Evolutionary conservation across 2,113 vertebrate genomes (phyloP).

Genomic region (Psilopsiagon aurifrons): DNA sequence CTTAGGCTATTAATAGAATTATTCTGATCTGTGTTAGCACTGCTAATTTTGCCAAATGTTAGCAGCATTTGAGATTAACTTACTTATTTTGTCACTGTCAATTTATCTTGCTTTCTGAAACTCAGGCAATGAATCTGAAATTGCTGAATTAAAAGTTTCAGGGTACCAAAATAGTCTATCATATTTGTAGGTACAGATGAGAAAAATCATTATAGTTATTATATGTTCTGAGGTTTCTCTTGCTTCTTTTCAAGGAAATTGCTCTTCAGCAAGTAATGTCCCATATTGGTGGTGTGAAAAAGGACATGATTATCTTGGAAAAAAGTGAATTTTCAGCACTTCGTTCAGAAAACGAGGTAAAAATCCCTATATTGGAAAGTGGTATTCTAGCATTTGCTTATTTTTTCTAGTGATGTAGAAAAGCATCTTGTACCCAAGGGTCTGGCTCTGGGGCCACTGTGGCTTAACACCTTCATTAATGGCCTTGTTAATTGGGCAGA

Average conservation of each 20-base stretch:
- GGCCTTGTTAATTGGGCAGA: neutral
- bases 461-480: neutral
- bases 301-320: constrained; percentile 98
- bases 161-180: neutral
- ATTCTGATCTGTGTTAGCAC: neutral
- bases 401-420: neutral
- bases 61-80: neutral
- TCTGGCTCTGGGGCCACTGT: neutral
- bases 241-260: constrained; percentile 84
- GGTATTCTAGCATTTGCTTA: neutral
- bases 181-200: neutral
- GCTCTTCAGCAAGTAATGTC: constrained; percentile 95
- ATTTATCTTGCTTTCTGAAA: neutral
- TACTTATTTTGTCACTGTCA: neutral
- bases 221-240: neutral
- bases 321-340: constrained; percentile 96
- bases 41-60: neutral
- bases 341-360: constrained; percentile 92
- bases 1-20: neutral
- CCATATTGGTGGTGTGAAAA: constrained; percentile 89
- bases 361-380: neutral
- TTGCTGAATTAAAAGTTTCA: neutral
- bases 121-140: neutral
- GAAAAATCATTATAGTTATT: neutral
- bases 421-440: neutral